phyloP scores from a whole-genome alignment of 92 coral and sea anemone species.

The Muricea muricata region DNA sequence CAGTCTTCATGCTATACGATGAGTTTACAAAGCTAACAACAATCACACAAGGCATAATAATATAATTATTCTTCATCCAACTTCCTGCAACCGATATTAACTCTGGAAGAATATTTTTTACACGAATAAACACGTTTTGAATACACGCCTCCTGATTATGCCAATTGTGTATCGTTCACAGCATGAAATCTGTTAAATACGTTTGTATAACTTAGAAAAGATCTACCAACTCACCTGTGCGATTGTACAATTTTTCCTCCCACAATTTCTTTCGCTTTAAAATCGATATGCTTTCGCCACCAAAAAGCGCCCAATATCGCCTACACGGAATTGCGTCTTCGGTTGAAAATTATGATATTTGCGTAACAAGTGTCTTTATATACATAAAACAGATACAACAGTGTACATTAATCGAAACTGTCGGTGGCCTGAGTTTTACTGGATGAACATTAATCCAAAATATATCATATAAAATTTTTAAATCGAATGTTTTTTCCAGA shows the following conservation, averaged over 20 bases:
- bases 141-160: not conserved
- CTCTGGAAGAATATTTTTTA: not conserved
- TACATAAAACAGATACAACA: not conserved
- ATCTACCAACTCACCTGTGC: not conserved
- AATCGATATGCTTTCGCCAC: not conserved
- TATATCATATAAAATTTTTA: too few species aligned
- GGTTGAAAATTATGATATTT: not conserved
- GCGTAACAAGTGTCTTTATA: conserved; percentile 21
- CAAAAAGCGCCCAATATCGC: not conserved
- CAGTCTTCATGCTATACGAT: not conserved
- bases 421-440: not conserved
- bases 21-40: not conserved
- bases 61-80: not conserved
- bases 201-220: not conserved
- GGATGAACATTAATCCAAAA: too few species aligned
- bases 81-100: not conserved
- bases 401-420: not conserved
- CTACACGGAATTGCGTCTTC: not conserved
- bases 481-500: too few species aligned
- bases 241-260: not conserved
- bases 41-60: not conserved
- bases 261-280: not conserved
- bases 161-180: not conserved
- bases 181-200: not conserved
- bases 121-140: not conserved